Evolutionary conservation across 2,888 invertebrate species (phyloP).

Genomic region (Himalopsyche anomala): DNA sequence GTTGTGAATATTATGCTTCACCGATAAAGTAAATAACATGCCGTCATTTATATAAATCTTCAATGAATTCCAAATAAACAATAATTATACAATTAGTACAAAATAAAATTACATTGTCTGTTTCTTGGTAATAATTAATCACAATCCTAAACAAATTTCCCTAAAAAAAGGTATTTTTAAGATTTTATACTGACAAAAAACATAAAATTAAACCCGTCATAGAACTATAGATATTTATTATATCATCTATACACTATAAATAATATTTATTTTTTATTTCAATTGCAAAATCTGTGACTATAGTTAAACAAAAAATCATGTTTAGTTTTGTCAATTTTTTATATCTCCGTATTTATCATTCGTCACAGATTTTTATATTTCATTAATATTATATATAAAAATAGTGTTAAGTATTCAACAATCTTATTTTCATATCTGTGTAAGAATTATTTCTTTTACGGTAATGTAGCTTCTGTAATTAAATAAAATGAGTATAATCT

Average conservation of each 20-base stretch:
- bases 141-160: background rate
- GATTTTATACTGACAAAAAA: background rate
- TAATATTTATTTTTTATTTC: too few relatives aligned
- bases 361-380: too few relatives aligned
- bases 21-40: background rate
- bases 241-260: too few relatives aligned
- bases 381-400: background rate
- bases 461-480: background rate
- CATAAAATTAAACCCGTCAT: too few relatives aligned
- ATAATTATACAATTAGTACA: slow-evolving; percentile 17
- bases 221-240: too few relatives aligned
- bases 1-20: slow-evolving; percentile 5
- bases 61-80: slow-evolving; percentile 36
- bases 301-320: too few relatives aligned
- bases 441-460: background rate
- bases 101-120: slow-evolving; percentile 8
- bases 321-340: too few relatives aligned
- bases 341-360: too few relatives aligned
- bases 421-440: background rate
- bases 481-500: slow-evolving; percentile 43
- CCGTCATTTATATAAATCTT: slow-evolving; percentile 13
- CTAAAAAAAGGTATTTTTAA: slow-evolving; percentile 17
- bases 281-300: too few relatives aligned
- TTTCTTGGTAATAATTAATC: background rate
- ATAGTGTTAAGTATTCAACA: background rate